phyloP scores from a whole-genome alignment of 2,113 vertebrate genomes.

The Ptychochromis oligacanthus region DNA sequence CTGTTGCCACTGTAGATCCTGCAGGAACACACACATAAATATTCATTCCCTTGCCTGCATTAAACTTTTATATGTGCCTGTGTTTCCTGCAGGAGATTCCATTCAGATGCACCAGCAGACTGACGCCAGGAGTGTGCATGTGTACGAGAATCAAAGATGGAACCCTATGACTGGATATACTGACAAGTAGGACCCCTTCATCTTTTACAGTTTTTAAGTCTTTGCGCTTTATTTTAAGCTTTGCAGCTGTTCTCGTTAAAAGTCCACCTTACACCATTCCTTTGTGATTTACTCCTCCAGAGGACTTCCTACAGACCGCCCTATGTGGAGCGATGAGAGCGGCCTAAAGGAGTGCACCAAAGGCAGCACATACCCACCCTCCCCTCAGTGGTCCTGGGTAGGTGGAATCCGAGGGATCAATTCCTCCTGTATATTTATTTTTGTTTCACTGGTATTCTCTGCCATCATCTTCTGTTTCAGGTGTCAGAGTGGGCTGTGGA shows the following conservation, averaged over 20 bases:
- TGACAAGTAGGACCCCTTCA: constrained; percentile 82
- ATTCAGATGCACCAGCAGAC: constrained; percentile 84
- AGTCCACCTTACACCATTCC: background rate
- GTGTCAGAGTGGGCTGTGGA: constrained; percentile 93
- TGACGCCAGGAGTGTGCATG: constrained; percentile 86
- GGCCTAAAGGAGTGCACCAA: constrained; percentile 94
- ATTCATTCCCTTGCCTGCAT: background rate
- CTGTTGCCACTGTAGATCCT: constrained; percentile 3
- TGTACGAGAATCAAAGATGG: constrained; percentile 99
- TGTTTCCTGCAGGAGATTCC: constrained; percentile 70
- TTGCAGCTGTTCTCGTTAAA: background rate
- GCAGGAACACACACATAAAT: background rate
- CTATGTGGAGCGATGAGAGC: constrained; percentile 95
- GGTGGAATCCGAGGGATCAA: background rate
- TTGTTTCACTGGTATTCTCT: background rate
- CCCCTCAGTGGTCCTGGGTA: constrained; percentile 95
- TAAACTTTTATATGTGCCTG: background rate
- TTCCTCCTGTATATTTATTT: background rate
- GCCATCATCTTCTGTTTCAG: constrained; percentile 67
- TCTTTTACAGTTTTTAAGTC: background rate
- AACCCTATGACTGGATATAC: constrained; percentile 95
- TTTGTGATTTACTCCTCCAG: constrained; percentile 72
- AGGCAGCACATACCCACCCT: constrained; percentile 87
- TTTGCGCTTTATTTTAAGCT: constrained; percentile 3
- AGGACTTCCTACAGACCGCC: constrained; percentile 93